A percentile compares a stretch with the other conserved stretches of the same genome.
These are phyloP conservation scores for Dipus sagitta DNA, from an alignment of 2,797 vertebrate genomes.

Conservation along the genomic window DNA sequence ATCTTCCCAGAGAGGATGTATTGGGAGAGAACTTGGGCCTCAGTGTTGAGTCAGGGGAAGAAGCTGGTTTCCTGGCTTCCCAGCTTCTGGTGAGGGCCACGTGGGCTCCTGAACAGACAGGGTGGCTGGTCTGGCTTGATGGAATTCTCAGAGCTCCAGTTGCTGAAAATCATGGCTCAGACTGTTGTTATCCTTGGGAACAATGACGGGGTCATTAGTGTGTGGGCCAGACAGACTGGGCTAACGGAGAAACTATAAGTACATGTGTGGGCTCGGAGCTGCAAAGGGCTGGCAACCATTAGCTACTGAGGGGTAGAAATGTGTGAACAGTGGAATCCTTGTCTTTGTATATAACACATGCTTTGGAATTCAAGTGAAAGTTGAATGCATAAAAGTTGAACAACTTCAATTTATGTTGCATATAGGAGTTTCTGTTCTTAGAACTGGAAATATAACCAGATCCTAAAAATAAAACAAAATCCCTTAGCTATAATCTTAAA, in stretches of 20 bases:
- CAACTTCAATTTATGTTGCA: not conserved
- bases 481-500: conserved; percentile 31
- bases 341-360: not conserved
- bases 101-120: not conserved
- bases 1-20: conserved; percentile 44
- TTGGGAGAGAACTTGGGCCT: conserved; percentile 52
- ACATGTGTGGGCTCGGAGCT: not conserved
- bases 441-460: conserved; percentile 27
- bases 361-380: not conserved
- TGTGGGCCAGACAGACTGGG: conserved; percentile 48
- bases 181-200: conserved; percentile 43
- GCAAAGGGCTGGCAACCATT: not conserved
- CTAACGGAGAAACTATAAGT: not conserved
- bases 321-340: not conserved
- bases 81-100: conserved; percentile 47
- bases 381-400: not conserved
- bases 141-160: conserved; percentile 50
- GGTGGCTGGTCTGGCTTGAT: not conserved
- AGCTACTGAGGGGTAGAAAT: not conserved
- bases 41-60: conserved; percentile 24
- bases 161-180: conserved; percentile 67
- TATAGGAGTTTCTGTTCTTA: not conserved
- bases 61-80: conserved; percentile 26
- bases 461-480: not conserved
- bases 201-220: conserved; percentile 67